Percentiles rank a stretch among this genome's conserved stretches.
phyloP scores from a whole-genome alignment of 2,113 vertebrate species.

The Ondatra zibethicus region DNA sequence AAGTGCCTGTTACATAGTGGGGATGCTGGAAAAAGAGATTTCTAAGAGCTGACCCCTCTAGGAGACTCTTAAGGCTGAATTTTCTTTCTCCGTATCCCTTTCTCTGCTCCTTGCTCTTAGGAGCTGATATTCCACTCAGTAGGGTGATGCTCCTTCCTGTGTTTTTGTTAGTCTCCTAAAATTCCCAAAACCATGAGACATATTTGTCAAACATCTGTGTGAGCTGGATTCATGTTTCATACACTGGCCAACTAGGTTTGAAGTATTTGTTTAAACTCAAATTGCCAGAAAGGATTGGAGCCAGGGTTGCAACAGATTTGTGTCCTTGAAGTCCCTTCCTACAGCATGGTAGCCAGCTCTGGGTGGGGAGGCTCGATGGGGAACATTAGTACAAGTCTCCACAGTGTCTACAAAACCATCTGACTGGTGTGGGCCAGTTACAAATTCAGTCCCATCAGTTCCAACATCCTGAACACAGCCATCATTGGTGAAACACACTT shows the following conservation, averaged over 20 bases:
- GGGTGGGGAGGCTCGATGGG: rapidly evolving
- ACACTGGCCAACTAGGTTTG: not conserved
- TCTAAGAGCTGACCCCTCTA: not conserved
- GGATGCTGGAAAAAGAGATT: not conserved
- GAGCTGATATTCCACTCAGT: not conserved
- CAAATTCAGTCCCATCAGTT: not conserved
- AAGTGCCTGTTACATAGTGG: not conserved
- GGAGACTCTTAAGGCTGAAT: not conserved
- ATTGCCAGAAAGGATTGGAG: not conserved
- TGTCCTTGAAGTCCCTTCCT: not conserved
- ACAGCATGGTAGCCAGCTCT: rapidly evolving
- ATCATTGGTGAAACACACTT: not conserved
- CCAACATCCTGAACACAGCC: not conserved
- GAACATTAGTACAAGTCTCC: not conserved
- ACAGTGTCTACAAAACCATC: not conserved
- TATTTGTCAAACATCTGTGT: slow-evolving; percentile 3
- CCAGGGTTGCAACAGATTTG: not conserved
- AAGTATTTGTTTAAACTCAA: not conserved
- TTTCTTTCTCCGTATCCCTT: not conserved
- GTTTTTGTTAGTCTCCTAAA: not conserved
- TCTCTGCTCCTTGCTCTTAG: not conserved
- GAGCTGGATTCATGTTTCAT: not conserved
- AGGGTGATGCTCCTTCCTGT: not conserved
- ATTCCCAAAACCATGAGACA: not conserved
- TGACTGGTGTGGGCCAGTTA: not conserved